Conservation (phyloP, 1,140 invertebrate genomes). For the Eumaeus atala region DNA sequence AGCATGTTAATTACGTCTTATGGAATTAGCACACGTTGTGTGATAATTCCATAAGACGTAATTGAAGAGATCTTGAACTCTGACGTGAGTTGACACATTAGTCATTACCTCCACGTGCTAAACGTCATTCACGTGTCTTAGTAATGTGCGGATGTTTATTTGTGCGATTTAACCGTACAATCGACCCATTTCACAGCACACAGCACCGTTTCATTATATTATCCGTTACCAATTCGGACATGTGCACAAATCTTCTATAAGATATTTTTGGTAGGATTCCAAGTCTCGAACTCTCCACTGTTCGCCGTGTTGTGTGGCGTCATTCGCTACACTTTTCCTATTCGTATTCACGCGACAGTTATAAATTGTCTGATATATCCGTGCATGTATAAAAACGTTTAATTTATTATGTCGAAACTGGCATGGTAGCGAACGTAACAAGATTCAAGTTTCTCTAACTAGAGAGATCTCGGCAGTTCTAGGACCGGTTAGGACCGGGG, state of each 20-base stretch:
- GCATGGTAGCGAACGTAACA: conserved; percentile 24
- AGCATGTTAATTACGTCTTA: no score
- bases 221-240: conserved; percentile 37
- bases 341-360: background rate
- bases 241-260: conserved; percentile 36
- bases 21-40: no score
- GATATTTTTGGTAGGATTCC: conserved; percentile 30
- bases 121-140: background rate
- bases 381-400: background rate
- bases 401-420: background rate
- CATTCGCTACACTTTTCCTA: conserved; percentile 16
- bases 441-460: conserved; percentile 54
- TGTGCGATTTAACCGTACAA: conserved; percentile 12
- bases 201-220: conserved; percentile 34
- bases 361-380: conserved; percentile 2
- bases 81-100: background rate
- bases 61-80: conserved; percentile 3
- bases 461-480: conserved; percentile 43
- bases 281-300: conserved; percentile 34
- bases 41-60: background rate
- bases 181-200: conserved; percentile 36
- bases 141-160: background rate
- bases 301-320: conserved; percentile 15
- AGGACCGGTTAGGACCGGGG: conserved; percentile 42
- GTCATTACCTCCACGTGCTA: no score